Percentiles rank a stretch among this genome's conserved stretches.
Conservation (phyloP, 2,888 invertebrate genomes). For the Crepidodera aurea region DNA sequence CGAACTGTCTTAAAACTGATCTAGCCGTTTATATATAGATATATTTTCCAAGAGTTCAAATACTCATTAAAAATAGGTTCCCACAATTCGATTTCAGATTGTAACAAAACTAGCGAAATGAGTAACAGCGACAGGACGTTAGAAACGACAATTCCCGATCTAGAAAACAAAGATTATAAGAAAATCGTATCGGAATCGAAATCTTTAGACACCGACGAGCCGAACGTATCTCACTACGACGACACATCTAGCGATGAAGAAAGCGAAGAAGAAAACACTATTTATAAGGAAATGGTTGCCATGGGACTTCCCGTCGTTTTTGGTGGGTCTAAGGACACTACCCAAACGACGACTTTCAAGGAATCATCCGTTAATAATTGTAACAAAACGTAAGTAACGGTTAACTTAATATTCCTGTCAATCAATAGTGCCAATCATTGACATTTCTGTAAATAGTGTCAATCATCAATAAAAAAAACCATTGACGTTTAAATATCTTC, state of each 20-base stretch:
- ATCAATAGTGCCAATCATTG: too few species aligned
- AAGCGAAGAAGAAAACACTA: slow-evolving; percentile 45
- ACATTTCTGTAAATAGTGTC: too few species aligned
- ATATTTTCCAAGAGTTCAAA: too few species aligned
- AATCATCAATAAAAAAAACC: too few species aligned
- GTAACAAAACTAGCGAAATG: slow-evolving; percentile 9
- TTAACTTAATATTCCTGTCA: too few species aligned
- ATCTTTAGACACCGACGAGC: slow-evolving; percentile 27
- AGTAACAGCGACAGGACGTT: slow-evolving; percentile 10
- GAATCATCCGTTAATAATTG: background rate
- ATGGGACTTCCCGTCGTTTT: slow-evolving; percentile 56
- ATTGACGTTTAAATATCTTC: too few species aligned
- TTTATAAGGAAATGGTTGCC: slow-evolving; percentile 46
- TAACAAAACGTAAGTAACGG: slow-evolving; percentile 19
- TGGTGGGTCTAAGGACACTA: too few species aligned
- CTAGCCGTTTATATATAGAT: too few species aligned
- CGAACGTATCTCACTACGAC: slow-evolving; percentile 39
- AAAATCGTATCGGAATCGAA: background rate
- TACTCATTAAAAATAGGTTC: background rate
- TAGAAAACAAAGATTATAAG: background rate
- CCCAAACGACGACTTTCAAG: background rate
- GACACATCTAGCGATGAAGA: slow-evolving; percentile 50
- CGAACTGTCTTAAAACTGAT: too few species aligned
- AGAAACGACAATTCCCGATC: slow-evolving; percentile 2
- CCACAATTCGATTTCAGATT: background rate